Evolutionary conservation across 2,888 invertebrate species (phyloP).

Genomic region (Entomobrya multifasciata): DNA sequence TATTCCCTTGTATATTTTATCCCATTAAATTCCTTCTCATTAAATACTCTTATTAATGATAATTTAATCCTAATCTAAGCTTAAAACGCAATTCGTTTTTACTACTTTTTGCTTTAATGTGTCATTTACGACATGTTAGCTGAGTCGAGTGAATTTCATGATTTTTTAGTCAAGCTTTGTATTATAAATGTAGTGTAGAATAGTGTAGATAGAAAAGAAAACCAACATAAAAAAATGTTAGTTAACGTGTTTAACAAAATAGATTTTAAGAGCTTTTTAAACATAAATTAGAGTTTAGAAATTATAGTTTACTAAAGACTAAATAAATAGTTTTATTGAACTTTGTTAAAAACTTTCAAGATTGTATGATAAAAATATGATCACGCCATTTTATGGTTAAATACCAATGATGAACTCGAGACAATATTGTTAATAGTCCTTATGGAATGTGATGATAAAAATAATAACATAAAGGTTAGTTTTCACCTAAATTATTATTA

Average conservation of each 20-base stretch:
- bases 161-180: constrained; percentile 70
- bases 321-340: too few relatives aligned
- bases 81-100: background rate
- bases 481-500: constrained; percentile 37
- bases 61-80: background rate
- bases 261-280: background rate
- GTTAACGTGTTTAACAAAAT: background rate
- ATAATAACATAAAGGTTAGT: constrained; percentile 29
- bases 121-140: constrained; percentile 14
- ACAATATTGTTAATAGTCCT: constrained; percentile 80
- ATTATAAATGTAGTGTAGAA: background rate
- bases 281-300: background rate
- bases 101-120: background rate
- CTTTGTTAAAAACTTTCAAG: too few relatives aligned
- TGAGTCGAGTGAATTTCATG: constrained; percentile 67
- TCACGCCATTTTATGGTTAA: constrained; percentile 49
- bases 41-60: background rate
- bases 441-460: constrained; percentile 79
- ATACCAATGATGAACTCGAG: constrained; percentile 79
- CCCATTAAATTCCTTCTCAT: too few relatives aligned
- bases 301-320: too few relatives aligned
- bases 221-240: too few relatives aligned
- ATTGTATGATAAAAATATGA: constrained; percentile 7
- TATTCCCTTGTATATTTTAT: background rate
- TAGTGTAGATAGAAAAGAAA: background rate